Evolutionary conservation across 2,888 invertebrate species (phyloP), one percentile per base, ranked within the genome.

Genomic region (Leucophenga maculata): DNA sequence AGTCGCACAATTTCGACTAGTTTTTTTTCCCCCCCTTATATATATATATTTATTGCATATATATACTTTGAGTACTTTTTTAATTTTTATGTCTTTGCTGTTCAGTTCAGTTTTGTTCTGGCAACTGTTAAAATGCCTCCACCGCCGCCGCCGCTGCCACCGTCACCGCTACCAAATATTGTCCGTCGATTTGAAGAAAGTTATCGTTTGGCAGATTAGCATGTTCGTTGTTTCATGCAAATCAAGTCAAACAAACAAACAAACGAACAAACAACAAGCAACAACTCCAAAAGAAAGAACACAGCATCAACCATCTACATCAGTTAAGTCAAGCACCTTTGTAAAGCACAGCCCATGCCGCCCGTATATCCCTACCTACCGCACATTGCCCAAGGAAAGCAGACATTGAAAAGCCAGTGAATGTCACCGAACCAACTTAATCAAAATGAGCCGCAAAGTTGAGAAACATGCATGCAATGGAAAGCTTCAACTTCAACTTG

Each of bases 211-310:
- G 46, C 62, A 64, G 62, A 64, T 64, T 64, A 64, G 46, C 62
- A 64, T 46, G 62, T 64, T 64, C 14, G 22, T 64, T 64, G 62
- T 64, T 64, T 64, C 48, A 64, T 64, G 62, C 62, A 64, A 64
- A 64, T 64, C 32, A 64, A 32, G 3, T 11, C 18, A 16, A 20
- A 64, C 62, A 64, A 64, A 48, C 62, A 48, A 64, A 22, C 46
- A 62, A 62, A 13, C 44, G 20, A 13, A 22, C 62, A 62, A 62
- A 20, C 62, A 62, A 31, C 31, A 1, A n/a, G n/a, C n/a, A n/a
- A n/a, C n/a, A 39, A 44, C 57, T 54, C 54, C 18, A 54, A 54
- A 22, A 54, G 8, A 13, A 20, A 20, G 11, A 20, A 54, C 8
- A 20, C 9, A 54, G 13, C 18, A 11, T 54, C 54, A 18, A 18